Percentiles rank a stretch among this genome's conserved stretches.
phyloP scores from a whole-genome alignment of 2,797 vertebrate genomes.

The Cyprinodon diabolis region DNA sequence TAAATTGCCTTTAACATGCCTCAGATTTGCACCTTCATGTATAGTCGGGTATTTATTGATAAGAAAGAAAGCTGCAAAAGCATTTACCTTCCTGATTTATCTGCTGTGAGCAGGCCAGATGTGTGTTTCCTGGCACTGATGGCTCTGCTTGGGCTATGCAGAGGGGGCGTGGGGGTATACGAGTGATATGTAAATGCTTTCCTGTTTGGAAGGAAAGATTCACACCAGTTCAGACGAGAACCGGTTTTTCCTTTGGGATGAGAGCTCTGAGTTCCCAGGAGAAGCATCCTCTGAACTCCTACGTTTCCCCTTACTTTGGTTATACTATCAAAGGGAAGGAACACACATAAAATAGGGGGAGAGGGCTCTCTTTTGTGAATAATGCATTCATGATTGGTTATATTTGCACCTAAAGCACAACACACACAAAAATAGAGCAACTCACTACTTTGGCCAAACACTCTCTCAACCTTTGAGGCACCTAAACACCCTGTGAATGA shows the following conservation, averaged over 20 bases:
- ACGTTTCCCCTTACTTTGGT: conserved; percentile 65
- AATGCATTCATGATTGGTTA: conserved; percentile 74
- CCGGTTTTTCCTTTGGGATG: conserved; percentile 59
- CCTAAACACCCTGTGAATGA: conserved; percentile 59
- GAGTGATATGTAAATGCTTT: conserved; percentile 65
- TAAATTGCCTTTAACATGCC: conserved; percentile 39
- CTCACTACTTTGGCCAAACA: conserved; percentile 42
- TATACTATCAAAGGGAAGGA: conserved; percentile 75
- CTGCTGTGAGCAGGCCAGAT: conserved; percentile 18
- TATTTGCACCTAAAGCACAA: conserved; percentile 51
- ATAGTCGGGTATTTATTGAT: conserved; percentile 42
- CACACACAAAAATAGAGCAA: conserved; percentile 54
- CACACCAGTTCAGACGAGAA: conserved; percentile 59
- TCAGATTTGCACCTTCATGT: conserved; percentile 29
- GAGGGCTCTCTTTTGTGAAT: conserved; percentile 73
- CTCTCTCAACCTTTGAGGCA: conserved; percentile 47
- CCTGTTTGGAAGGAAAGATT: conserved; percentile 58
- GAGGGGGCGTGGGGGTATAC: conserved; percentile 32
- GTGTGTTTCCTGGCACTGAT: conserved; percentile 30
- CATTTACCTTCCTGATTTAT: not conserved
- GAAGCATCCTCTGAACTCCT: conserved; percentile 67
- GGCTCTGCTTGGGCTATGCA: conserved; percentile 38
- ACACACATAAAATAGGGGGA: conserved; percentile 59
- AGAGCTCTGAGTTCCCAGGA: conserved; percentile 59
- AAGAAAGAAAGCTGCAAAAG: conserved; percentile 11